phyloP scores from a whole-genome alignment of 2,797 vertebrate genomes.

The Vipera ursinii region DNA sequence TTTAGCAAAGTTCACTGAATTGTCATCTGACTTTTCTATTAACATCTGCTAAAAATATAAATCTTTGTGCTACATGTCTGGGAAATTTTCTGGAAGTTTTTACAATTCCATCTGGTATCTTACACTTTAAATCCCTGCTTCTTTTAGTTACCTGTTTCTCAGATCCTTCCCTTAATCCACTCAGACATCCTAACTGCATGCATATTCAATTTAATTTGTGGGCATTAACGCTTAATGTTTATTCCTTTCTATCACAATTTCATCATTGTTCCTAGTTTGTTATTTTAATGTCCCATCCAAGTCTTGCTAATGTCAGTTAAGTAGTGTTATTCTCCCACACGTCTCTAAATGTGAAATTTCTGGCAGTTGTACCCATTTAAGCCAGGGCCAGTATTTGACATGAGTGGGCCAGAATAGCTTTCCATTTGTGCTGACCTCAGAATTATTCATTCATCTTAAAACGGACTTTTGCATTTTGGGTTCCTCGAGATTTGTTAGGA shows the following conservation, averaged over 20 bases:
- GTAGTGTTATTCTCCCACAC: background rate
- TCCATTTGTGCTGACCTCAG: background rate
- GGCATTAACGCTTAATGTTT: background rate
- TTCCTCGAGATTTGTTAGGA: background rate
- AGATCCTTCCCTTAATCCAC: background rate
- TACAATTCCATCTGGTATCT: background rate
- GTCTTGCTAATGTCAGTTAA: background rate
- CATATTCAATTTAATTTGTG: background rate
- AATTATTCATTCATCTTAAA: background rate
- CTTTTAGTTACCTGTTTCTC: background rate
- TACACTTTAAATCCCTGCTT: background rate
- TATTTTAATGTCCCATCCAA: background rate
- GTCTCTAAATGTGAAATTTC: background rate
- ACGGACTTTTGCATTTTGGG: background rate
- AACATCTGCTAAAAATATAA: background rate
- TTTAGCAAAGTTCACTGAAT: constrained; percentile 11
- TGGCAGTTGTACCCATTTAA: background rate
- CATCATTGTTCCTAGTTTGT: background rate
- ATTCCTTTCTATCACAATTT: constrained; percentile 6
- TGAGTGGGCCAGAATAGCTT: background rate
- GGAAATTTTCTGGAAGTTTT: background rate
- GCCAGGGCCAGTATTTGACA: background rate
- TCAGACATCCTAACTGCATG: background rate
- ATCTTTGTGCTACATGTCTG: background rate
- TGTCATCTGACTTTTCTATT: constrained; percentile 8